Evolutionary conservation across 2,888 invertebrate genomes (phyloP).

Genomic region (Aporophyla lueneburgensis): DNA sequence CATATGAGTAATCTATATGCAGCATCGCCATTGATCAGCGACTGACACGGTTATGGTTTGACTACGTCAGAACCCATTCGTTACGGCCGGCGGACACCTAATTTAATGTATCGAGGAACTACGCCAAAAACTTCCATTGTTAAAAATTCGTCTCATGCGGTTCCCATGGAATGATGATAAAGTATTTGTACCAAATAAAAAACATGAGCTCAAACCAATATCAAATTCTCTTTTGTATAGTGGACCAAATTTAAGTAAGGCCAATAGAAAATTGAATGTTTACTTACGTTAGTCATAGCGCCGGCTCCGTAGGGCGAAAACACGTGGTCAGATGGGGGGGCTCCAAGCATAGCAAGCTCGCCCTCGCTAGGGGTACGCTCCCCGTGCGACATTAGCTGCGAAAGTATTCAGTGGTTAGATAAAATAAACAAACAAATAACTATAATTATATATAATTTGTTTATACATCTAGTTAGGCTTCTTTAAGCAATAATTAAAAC

Average conservation of each 20-base stretch:
- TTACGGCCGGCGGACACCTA: constrained; percentile 75
- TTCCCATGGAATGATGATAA: constrained; percentile 73
- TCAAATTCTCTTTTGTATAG: neutral
- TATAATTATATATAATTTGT: too few relatives aligned
- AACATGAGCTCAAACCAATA: neutral
- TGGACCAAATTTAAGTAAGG: neutral
- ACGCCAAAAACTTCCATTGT: constrained; percentile 81
- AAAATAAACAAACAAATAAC: too few relatives aligned
- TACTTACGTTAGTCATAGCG: constrained; percentile 92
- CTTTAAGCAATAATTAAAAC: neutral
- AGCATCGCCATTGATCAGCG: constrained; percentile 68
- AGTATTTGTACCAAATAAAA: neutral
- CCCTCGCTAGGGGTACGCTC: constrained; percentile 92
- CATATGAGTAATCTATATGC: constrained; percentile 72
- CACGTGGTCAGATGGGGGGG: constrained; percentile 91
- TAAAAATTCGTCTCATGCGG: constrained; percentile 69
- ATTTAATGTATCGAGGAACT: constrained; percentile 83
- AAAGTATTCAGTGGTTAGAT: neutral
- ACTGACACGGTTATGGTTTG: constrained; percentile 63
- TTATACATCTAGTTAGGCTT: neutral
- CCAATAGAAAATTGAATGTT: neutral
- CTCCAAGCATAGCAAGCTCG: constrained; percentile 91
- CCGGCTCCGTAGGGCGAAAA: constrained; percentile 93
- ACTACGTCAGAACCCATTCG: constrained; percentile 73
- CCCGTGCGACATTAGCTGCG: constrained; percentile 93